Evolutionary conservation across 2,888 invertebrate genomes (phyloP).

Genomic region (Archips crataeganus): DNA sequence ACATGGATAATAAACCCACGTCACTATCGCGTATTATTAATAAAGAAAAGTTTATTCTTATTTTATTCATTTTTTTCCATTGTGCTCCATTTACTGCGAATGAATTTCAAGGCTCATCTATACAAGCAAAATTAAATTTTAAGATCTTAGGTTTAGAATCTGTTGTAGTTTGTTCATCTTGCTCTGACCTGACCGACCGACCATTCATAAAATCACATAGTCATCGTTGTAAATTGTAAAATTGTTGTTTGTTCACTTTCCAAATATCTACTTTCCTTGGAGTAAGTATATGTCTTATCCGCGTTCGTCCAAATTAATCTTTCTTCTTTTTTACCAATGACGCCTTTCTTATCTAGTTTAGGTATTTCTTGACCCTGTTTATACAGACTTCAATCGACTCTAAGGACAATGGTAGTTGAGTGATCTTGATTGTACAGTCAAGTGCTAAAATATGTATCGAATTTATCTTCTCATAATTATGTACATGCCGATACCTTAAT

Average conservation of each 20-base stretch:
- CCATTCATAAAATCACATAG: constrained; percentile 36
- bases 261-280: constrained; percentile 30
- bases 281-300: constrained; percentile 25
- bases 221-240: constrained; percentile 40
- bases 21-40: constrained; percentile 13
- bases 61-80: constrained; percentile 20
- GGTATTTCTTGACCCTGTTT: background rate
- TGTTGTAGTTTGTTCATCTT: background rate
- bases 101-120: constrained; percentile 5
- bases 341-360: background rate
- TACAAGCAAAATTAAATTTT: background rate
- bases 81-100: constrained; percentile 24
- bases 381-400: no score
- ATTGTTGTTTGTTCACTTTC: constrained; percentile 38
- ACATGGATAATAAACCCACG: background rate
- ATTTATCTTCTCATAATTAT: no score
- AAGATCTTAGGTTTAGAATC: background rate
- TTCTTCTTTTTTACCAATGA: background rate
- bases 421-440: background rate
- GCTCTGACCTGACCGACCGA: constrained; percentile 23
- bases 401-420: background rate
- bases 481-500: no score
- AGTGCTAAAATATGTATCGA: no score
- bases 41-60: constrained; percentile 21
- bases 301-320: background rate